Percentiles rank a stretch among this genome's conserved stretches.
Conservation (phyloP, 2,113 vertebrate species). For the Cyanocitta stelleri region DNA sequence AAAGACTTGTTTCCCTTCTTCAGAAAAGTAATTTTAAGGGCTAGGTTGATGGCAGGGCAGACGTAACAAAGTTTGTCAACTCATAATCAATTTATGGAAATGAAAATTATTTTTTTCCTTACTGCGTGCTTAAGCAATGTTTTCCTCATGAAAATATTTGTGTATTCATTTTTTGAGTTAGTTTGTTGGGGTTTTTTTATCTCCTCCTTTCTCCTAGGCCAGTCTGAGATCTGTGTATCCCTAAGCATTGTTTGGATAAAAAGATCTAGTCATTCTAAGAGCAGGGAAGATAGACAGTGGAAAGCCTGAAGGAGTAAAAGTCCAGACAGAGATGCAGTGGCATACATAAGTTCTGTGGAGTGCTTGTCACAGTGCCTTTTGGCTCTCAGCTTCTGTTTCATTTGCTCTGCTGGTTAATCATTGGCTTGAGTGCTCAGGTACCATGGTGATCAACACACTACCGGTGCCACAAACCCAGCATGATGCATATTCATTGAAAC, state of each 20-base stretch:
- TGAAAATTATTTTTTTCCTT: not conserved
- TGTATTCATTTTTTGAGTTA: not conserved
- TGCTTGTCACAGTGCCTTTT: not conserved
- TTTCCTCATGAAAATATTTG: not conserved
- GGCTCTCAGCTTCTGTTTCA: not conserved
- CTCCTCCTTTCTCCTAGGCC: not conserved
- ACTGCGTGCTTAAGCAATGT: not conserved
- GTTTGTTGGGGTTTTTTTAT: not conserved
- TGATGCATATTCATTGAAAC: not conserved
- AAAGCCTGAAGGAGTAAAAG: not conserved
- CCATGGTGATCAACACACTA: not conserved
- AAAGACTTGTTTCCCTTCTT: not conserved
- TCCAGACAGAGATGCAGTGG: not conserved
- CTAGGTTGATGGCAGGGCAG: not conserved
- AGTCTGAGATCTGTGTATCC: not conserved
- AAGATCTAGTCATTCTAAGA: not conserved
- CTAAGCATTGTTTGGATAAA: not conserved
- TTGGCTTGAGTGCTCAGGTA: conserved; percentile 32
- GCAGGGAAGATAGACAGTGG: not conserved
- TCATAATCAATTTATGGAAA: not conserved
- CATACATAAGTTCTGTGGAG: not conserved
- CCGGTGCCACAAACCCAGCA: not conserved
- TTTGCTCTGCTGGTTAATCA: conserved; percentile 17
- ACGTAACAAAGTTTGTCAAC: not conserved
- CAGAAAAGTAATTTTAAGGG: not conserved